Percentiles rank a stretch among this genome's conserved stretches.
Conservation (phyloP, 2,113 vertebrate species). For the Bubo scandiacus region DNA sequence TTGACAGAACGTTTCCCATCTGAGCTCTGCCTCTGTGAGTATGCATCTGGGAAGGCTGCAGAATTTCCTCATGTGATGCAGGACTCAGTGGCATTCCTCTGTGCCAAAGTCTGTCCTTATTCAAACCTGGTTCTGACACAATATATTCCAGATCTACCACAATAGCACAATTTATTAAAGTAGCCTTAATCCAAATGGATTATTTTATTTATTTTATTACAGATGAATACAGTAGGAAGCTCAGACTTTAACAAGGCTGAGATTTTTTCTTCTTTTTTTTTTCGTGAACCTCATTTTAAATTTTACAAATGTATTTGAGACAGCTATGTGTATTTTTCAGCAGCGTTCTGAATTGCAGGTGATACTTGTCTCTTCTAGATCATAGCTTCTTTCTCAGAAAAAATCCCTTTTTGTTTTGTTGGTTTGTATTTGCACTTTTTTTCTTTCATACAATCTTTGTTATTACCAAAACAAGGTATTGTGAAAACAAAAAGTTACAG, state of each 20-base stretch:
- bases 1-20: not conserved
- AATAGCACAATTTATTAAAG: not conserved
- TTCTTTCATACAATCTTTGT: not conserved
- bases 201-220: not conserved
- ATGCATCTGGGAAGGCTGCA: not conserved
- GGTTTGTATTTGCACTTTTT: not conserved
- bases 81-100: not conserved
- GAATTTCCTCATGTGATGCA: not conserved
- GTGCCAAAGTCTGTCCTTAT: not conserved
- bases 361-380: not conserved
- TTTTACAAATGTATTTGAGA: not conserved
- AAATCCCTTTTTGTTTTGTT: accelerated
- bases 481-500: not conserved
- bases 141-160: not conserved
- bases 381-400: not conserved
- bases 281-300: not conserved
- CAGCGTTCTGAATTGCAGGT: not conserved
- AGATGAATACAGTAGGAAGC: not conserved
- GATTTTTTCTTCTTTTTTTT: not conserved
- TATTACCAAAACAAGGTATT: not conserved
- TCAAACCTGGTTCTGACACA: not conserved
- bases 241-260: not conserved
- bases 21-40: not conserved
- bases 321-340: not conserved
- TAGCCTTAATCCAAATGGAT: not conserved